Percentiles rank a stretch among this genome's conserved stretches.
Evolutionary conservation across 2,797 vertebrate species (phyloP).

Genomic region (Microctenopoma lineatum): DNA sequence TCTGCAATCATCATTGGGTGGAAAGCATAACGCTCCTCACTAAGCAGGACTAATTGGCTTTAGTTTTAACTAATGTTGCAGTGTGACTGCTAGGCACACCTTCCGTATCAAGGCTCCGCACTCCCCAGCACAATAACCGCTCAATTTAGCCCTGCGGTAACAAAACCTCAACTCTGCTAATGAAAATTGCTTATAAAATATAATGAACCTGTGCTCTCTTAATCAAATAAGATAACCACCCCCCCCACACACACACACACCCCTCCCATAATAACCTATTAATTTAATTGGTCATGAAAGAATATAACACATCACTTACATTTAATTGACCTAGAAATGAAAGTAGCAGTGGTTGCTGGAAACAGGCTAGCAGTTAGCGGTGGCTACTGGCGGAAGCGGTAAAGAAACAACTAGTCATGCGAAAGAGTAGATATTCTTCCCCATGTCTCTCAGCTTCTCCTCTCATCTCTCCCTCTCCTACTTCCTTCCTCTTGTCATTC

Average conservation of each 20-base stretch:
- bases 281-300: conserved; percentile 99
- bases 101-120: conserved; percentile 90
- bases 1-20: conserved; percentile 93
- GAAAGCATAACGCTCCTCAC: conserved; percentile 92
- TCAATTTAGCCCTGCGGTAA: conserved; percentile 97
- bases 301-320: conserved; percentile 98
- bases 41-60: conserved; percentile 99
- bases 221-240: conserved; percentile 97
- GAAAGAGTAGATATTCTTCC: conserved; percentile 64
- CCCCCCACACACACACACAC: not conserved
- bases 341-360: conserved; percentile 94
- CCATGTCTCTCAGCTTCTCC: conserved; percentile 65
- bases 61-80: conserved; percentile 95
- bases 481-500: conserved; percentile 75
- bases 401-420: conserved; percentile 73
- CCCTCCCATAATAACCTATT: conserved; percentile 94
- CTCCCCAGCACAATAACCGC: conserved; percentile 90
- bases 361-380: conserved; percentile 84
- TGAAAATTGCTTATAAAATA: conserved; percentile 99
- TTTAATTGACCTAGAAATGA: conserved; percentile 99
- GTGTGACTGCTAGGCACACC: conserved; percentile 91
- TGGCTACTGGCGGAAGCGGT: conserved; percentile 80
- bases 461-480: conserved; percentile 50
- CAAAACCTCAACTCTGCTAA: conserved; percentile 90
- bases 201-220: conserved; percentile 97